These are phyloP conservation scores for Hippocampus barbouri DNA, from an alignment of 2,113 vertebrate genomes.

Conservation along the genomic window DNA sequence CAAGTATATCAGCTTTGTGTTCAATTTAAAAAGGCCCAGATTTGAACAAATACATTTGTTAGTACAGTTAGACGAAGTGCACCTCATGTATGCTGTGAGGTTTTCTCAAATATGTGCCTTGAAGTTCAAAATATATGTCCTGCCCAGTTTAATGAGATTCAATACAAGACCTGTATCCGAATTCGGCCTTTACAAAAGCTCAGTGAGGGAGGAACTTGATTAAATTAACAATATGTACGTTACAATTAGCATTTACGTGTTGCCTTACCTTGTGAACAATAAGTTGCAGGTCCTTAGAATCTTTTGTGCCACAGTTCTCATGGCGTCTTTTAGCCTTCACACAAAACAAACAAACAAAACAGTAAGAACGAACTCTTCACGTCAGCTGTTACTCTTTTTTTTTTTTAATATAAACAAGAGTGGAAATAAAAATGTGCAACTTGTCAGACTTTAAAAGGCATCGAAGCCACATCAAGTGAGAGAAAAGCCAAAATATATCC, in stretches of 20 bases:
- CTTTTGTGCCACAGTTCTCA: slow-evolving; percentile 27
- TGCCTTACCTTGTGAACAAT: slow-evolving; percentile 30
- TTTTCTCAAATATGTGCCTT: background rate
- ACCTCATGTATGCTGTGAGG: background rate
- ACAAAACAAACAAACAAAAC: background rate
- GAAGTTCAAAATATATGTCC: background rate
- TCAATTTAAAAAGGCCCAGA: too few relatives aligned
- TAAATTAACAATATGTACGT: background rate
- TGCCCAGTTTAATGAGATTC: background rate
- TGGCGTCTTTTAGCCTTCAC: background rate
- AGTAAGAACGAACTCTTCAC: background rate
- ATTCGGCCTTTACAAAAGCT: background rate
- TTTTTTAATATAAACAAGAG: background rate
- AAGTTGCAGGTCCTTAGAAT: slow-evolving; percentile 30
- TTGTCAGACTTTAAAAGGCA: background rate
- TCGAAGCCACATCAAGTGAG: background rate
- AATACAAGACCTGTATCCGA: background rate
- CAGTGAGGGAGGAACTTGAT: background rate
- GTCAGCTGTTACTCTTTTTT: background rate
- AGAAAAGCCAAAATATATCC: background rate
- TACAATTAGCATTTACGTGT: background rate
- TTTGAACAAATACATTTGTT: too few relatives aligned
- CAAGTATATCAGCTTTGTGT: too few relatives aligned
- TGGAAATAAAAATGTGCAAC: background rate
- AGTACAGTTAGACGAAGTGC: too few relatives aligned